These are phyloP conservation scores for Sarcophaga peregrina DNA, from an alignment of 1,140 invertebrate species.

Conservation along the genomic window DNA sequence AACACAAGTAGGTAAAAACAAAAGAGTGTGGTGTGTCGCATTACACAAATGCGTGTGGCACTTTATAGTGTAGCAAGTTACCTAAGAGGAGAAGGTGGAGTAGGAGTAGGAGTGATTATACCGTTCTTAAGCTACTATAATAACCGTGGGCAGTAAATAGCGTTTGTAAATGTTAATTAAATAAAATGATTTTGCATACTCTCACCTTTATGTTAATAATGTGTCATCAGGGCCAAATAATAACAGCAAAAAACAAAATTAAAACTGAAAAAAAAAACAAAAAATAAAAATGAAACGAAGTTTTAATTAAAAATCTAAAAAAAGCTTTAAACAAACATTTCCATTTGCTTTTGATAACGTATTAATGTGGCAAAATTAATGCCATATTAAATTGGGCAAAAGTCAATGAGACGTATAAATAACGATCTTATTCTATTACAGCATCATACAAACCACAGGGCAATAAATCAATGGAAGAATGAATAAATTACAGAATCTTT, in stretches of 20 bases:
- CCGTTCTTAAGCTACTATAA: not conserved
- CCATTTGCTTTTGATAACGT: conserved; percentile 1
- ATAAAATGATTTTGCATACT: conserved; percentile 17
- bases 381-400: not conserved
- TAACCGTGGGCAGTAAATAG: not conserved
- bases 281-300: not conserved
- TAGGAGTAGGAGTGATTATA: too few species aligned
- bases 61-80: not conserved
- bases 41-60: not conserved
- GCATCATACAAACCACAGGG: not conserved
- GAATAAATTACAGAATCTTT: not conserved
- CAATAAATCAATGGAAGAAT: not conserved
- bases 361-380: conserved; percentile 12
- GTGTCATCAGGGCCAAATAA: too few species aligned
- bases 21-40: not conserved
- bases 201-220: too few species aligned
- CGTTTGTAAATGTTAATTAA: conserved; percentile 9
- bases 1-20: too few species aligned
- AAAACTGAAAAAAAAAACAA: not conserved
- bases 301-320: conserved; percentile 12
- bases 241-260: not conserved
- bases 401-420: not conserved
- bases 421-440: not conserved
- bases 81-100: too few species aligned
- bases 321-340: conserved; percentile 19